These are phyloP conservation scores for Alethe castanea DNA, from an alignment of 2,113 vertebrate species.

Conservation along the genomic window DNA sequence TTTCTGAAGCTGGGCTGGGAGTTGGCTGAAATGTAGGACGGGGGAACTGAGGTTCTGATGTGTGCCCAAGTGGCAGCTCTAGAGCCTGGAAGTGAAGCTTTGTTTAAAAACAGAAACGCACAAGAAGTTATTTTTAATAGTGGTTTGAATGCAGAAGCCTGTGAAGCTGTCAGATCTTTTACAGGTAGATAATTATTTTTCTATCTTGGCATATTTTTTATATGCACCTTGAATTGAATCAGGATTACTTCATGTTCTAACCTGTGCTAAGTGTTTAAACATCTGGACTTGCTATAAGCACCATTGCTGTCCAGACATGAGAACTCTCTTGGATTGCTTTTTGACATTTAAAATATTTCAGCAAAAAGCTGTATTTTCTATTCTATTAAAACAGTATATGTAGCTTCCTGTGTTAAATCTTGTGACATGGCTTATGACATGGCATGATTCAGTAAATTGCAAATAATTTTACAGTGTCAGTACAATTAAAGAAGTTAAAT, in stretches of 20 bases:
- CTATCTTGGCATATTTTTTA: background rate
- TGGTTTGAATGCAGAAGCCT: background rate
- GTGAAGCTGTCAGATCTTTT: background rate
- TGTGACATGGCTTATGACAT: background rate
- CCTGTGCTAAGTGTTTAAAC: constrained; percentile 17
- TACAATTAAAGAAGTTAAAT: background rate
- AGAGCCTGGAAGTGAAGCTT: background rate
- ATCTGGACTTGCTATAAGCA: background rate
- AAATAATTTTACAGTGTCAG: background rate
- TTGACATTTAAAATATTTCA: background rate
- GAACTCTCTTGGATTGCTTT: background rate
- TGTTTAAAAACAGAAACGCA: background rate
- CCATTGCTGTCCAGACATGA: background rate
- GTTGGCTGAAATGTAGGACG: background rate
- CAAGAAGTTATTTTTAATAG: background rate
- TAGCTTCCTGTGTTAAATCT: background rate
- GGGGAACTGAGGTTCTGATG: background rate
- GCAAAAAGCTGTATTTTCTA: background rate
- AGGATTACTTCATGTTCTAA: constrained; percentile 10
- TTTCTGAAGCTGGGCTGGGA: background rate
- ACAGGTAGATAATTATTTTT: background rate
- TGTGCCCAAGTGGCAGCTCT: background rate
- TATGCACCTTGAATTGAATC: background rate
- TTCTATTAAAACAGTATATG: background rate
- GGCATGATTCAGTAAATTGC: background rate